Evolutionary conservation across 2,888 invertebrate species (phyloP).

Genomic region (Agonopterix subpropinquella): DNA sequence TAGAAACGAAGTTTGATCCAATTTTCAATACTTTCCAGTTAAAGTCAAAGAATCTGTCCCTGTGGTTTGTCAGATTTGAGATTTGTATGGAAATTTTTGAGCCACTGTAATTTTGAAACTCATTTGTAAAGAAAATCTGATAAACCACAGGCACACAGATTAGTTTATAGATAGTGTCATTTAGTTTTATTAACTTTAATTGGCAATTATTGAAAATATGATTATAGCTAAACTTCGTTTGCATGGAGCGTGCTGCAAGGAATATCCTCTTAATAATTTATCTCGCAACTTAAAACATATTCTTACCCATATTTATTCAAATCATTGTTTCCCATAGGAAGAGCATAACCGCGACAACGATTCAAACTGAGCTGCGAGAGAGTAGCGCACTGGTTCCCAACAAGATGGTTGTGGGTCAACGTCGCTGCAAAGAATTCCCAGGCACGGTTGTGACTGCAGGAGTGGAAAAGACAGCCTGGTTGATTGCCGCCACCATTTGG

Average conservation of each 20-base stretch:
- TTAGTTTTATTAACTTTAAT: too few species aligned
- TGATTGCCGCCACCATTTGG: constrained; percentile 89
- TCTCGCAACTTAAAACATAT: background rate
- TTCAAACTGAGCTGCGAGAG: constrained; percentile 30
- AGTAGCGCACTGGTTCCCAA: constrained; percentile 29
- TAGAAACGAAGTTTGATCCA: too few species aligned
- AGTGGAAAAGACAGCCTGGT: constrained; percentile 43
- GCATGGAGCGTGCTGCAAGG: too few species aligned
- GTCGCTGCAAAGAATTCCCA: constrained; percentile 42
- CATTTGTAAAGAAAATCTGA: background rate
- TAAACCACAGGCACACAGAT: background rate
- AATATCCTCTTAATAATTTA: too few species aligned
- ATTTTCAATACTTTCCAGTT: too few species aligned
- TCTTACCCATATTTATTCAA: constrained; percentile 35
- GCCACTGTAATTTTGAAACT: too few species aligned
- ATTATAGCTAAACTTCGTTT: too few species aligned
- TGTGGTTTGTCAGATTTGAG: too few species aligned
- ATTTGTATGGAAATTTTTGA: too few species aligned
- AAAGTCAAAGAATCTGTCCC: too few species aligned
- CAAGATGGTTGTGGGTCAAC: constrained; percentile 21
- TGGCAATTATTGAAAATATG: too few species aligned
- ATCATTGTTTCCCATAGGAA: constrained; percentile 33
- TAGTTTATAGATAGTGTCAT: background rate
- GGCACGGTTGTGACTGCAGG: constrained; percentile 43
- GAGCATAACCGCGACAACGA: constrained; percentile 25